phyloP scores from a whole-genome alignment of 2,888 invertebrate species.

The Phalera bucephala region DNA sequence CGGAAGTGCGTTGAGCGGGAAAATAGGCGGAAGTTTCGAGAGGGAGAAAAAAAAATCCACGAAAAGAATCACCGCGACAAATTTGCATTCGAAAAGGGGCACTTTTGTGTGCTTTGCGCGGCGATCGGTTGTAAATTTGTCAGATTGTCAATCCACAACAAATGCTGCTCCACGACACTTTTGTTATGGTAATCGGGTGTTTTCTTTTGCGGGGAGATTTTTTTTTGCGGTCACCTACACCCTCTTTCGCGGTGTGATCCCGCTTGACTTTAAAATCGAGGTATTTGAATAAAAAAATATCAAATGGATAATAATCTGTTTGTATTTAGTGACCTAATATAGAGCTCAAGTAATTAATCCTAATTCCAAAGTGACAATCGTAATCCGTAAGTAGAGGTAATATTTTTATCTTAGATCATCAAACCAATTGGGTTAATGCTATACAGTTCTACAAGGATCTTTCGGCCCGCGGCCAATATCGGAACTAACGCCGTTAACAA shows the following conservation, averaged over 20 bases:
- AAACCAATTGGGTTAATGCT: too few species aligned
- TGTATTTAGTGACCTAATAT: too few species aligned
- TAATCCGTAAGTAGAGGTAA: too few species aligned
- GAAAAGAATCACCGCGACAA: conserved; percentile 68
- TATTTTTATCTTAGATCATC: too few species aligned
- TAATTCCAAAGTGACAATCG: too few species aligned
- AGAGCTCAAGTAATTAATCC: too few species aligned
- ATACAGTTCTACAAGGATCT: too few species aligned
- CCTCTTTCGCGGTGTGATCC: conserved; percentile 13
- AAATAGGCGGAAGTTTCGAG: conserved; percentile 79
- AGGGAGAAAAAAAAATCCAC: conserved; percentile 63
- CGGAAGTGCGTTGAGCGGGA: conserved; percentile 78
- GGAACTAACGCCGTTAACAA: too few species aligned
- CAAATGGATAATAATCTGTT: too few species aligned
- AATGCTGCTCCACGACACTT: conserved; percentile 64
- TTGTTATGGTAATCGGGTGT: conserved; percentile 75
- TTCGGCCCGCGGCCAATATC: too few species aligned
- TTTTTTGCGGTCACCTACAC: conserved; percentile 28
- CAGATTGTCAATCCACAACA: conserved; percentile 76
- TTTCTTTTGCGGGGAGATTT: conserved; percentile 32
- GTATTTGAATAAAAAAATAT: too few species aligned
- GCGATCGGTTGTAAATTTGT: conserved; percentile 78
- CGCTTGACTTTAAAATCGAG: background rate
- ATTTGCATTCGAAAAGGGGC: conserved; percentile 79
- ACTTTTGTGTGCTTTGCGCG: conserved; percentile 68